Conservation (phyloP, 2,113 vertebrate species). For the Nestor notabilis region DNA sequence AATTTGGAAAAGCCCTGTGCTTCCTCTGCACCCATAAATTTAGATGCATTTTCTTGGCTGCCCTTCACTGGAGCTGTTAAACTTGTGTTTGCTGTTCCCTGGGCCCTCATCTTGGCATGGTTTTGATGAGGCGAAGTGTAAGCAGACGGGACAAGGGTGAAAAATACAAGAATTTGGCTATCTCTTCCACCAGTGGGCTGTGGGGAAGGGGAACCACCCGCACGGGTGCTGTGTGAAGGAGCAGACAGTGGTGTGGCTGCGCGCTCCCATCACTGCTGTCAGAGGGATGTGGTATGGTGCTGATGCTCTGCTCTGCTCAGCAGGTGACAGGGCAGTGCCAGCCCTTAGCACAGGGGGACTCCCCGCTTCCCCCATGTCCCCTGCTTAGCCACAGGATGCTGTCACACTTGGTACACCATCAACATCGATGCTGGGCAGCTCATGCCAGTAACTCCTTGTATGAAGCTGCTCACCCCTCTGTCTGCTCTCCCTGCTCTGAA, state of each 20-base stretch:
- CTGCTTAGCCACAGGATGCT: not conserved
- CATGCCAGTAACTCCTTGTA: accelerated
- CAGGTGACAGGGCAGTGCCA: not conserved
- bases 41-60: slow-evolving; percentile 38
- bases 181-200: not conserved
- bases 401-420: not conserved
- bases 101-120: not conserved
- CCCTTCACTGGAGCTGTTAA: not conserved
- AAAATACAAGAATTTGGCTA: not conserved
- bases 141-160: not conserved
- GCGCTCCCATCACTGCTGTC: accelerated
- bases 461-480: accelerated
- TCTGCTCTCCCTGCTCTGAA: accelerated
- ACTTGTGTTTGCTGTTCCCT: not conserved
- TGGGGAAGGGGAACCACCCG: not conserved
- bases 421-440: accelerated
- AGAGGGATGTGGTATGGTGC: not conserved
- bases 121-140: not conserved
- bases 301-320: not conserved
- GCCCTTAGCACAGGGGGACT: not conserved
- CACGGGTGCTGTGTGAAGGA: not conserved
- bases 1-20: slow-evolving; percentile 1
- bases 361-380: accelerated
- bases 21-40: slow-evolving; percentile 30
- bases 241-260: not conserved